These are phyloP conservation scores for Lycaena phlaeas DNA, from an alignment of 2,888 invertebrate species.

Conservation along the genomic window DNA sequence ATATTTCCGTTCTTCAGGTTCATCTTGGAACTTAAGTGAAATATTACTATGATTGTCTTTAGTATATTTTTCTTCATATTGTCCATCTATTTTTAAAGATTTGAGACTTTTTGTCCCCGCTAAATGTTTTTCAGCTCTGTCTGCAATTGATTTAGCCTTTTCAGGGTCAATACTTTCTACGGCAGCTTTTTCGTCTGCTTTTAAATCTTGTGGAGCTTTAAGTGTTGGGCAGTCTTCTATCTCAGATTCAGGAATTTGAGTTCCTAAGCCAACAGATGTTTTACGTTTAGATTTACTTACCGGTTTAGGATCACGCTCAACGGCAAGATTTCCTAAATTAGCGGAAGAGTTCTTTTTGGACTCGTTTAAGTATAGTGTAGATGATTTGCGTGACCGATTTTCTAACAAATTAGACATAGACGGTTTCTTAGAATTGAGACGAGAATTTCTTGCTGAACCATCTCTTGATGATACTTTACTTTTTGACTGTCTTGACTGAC, in stretches of 20 bases:
- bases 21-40: conserved; percentile 50
- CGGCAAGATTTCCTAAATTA: conserved; percentile 45
- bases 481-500: conserved; percentile 59
- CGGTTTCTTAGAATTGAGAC: conserved; percentile 56
- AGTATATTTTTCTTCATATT: conserved; percentile 51
- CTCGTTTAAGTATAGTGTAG: conserved; percentile 58
- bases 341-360: conserved; percentile 62
- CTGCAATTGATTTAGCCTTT: conserved; percentile 50
- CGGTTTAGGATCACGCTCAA: conserved; percentile 37
- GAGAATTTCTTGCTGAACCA: conserved; percentile 55
- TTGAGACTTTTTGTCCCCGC: conserved; percentile 48
- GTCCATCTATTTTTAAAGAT: conserved; percentile 56
- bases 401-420: conserved; percentile 62
- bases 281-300: conserved; percentile 52
- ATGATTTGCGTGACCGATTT: conserved; percentile 57
- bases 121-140: conserved; percentile 50
- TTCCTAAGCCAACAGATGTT: conserved; percentile 45
- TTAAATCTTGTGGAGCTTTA: conserved; percentile 65
- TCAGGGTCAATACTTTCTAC: conserved; percentile 54
- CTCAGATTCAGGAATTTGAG: conserved; percentile 63
- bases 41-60: conserved; percentile 56
- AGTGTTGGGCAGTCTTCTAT: conserved; percentile 65
- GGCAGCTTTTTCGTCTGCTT: conserved; percentile 62
- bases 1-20: conserved; percentile 54
- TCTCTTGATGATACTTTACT: conserved; percentile 54